These are phyloP conservation scores for Nesospiza acunhae DNA, from an alignment of 2,113 vertebrate genomes.

Conservation along the genomic window DNA sequence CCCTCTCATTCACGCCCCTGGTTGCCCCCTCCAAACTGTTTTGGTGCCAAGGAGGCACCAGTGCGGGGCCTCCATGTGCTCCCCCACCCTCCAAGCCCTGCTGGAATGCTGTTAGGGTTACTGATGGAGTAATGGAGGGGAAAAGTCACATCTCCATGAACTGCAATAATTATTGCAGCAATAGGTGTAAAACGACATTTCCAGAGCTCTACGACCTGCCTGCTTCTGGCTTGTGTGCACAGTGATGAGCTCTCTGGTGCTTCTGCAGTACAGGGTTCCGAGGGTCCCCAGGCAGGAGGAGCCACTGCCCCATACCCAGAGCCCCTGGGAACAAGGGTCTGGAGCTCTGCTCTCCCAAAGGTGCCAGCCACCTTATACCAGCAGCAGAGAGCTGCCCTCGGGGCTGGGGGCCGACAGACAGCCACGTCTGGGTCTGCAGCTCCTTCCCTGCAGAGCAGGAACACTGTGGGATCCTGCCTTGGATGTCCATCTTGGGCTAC, in stretches of 20 bases:
- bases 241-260: neutral
- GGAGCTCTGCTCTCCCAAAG: neutral
- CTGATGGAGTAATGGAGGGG: neutral
- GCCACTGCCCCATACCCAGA: neutral
- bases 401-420: accelerated
- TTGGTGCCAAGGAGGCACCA: neutral
- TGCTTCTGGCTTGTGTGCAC: accelerated
- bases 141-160: neutral
- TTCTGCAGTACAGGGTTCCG: accelerated
- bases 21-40: neutral
- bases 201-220: neutral
- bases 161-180: neutral
- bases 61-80: accelerated
- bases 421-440: accelerated
- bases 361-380: neutral
- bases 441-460: neutral
- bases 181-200: neutral
- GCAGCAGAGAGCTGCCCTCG: neutral
- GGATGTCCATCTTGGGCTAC: accelerated
- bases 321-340: too few species aligned
- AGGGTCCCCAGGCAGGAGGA: neutral
- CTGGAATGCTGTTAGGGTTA: neutral
- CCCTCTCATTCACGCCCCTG: neutral
- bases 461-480: neutral
- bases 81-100: neutral